Evolutionary conservation across 2,113 vertebrate species (phyloP).

Genomic region (Lanius ludovicianus): DNA sequence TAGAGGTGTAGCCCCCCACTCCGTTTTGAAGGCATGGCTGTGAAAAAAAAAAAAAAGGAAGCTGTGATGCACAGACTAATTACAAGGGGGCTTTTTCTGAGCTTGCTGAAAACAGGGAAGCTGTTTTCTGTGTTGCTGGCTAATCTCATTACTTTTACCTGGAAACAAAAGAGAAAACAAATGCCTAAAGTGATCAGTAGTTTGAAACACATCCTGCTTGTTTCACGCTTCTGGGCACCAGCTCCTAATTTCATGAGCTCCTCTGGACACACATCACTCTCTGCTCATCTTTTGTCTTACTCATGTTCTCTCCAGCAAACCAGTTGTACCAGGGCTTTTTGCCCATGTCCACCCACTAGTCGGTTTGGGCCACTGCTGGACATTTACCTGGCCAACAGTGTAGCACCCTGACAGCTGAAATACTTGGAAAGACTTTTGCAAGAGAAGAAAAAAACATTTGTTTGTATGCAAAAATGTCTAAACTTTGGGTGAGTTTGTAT

Average conservation of each 20-base stretch:
- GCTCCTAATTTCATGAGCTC: not conserved
- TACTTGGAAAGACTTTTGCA: not conserved
- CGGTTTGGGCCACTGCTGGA: not conserved
- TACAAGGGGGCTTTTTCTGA: not conserved
- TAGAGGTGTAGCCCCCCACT: not conserved
- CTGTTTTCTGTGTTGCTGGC: not conserved
- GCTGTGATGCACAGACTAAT: not conserved
- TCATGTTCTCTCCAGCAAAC: not conserved
- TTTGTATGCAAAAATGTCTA: not conserved
- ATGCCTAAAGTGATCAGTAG: not conserved
- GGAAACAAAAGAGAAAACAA: not conserved
- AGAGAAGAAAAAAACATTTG: not conserved
- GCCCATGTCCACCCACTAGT: accelerated
- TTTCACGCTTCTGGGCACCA: not conserved
- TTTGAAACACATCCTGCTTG: not conserved
- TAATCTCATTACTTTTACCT: not conserved
- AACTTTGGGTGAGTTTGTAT: not conserved
- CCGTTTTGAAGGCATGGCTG: not conserved
- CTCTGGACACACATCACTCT: not conserved
- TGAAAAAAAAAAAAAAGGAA: not conserved
- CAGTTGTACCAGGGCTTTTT: not conserved
- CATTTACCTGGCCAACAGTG: not conserved
- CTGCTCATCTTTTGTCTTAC: not conserved
- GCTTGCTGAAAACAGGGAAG: not conserved
- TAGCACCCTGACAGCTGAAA: not conserved